Evolutionary conservation across 2,888 invertebrate species (phyloP), one percentile per base, ranked within the genome.

Genomic region (Aleiodes leptofemur): DNA sequence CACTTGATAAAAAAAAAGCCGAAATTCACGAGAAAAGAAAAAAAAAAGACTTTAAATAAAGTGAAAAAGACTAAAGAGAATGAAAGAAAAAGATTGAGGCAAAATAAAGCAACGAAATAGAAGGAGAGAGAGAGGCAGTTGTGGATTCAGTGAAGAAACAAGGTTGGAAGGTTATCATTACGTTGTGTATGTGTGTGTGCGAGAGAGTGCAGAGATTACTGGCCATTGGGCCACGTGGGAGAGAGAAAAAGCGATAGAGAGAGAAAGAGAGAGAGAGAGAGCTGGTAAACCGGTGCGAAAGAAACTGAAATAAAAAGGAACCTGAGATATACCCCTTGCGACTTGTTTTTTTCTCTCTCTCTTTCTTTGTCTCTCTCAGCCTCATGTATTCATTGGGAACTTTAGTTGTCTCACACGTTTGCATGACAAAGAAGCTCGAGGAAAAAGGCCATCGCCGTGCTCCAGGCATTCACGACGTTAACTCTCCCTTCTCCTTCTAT

Each of bases 111-210:
- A 53, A 53, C n/a, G 53, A 53, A 53, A 53, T 53, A 53, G 13
- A 16, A 53, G 14, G 34, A 34, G 16, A 53, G 16, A 53, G 6
- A 14, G 16, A 53, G 16, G 34, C 31, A 71, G 56, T 71, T 69
- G 76, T 71, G 77, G 80, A 79, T 79, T 81, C 79, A 81, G 69
- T 73, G 77, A 85, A 81, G 81, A 83, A 82, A 82, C 83, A 83
- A 84, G 83, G 84, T 83, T 84, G 83, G 82, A 78, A 82, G 84
- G 84, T 83, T 83, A 84, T 83, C 76, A 81, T 80, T 79, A 74
- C 77, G 71, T 31, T 77, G 78, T 76, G 82, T 69, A 80, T 43
- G 79, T 83, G 51, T 69, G 82, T 74, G 82, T 69, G 80, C 38
- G 78, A 83, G 53, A 69, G 61, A 78, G 82, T 82, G 56, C 51